Base-by-base conservation (phyloP, 2,797 vertebrate species). In the Chaetodon trifasciatus region DNA sequence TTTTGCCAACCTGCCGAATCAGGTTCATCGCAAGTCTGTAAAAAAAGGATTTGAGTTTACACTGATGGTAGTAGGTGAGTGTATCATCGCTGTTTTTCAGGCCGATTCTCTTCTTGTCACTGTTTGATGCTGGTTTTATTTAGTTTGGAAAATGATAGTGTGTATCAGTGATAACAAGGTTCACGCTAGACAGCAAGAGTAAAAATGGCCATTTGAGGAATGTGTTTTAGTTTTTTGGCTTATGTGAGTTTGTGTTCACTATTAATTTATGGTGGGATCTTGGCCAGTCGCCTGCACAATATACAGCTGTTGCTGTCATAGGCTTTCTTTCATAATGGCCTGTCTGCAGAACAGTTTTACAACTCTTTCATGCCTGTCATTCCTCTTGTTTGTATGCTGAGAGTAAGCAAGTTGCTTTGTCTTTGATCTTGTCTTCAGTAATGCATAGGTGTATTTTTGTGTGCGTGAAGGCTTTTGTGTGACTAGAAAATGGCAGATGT, bases 41-140 rank as follows among this genome's bases (percentile, higher is more conserved):
- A 99, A 99, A 86, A 99, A 99, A 74, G 98, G 98, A 12, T 99
- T 99, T 88, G 98, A 99, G 92, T 99, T 99, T 89, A 99, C 98
- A 3, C 95, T 99, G 7, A 99, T 99, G 98, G 98, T 99, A 42
- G 98, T 99, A 70, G 98, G 98, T 99, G 96, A 98, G 98, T 95
- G 58, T 24, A 4, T 65, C 23, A 11, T 23, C 24, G 3, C n/a
- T 53, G 9, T 55, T 67, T 58, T 12, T 46, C 19, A 47, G 17
- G 39, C 42, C 39, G 24, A 68, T 32, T 65, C 15, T 24, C 23
- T 32, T 60, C 5, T 52, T 37, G 5, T 53, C 28, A 28, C 68
- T 28, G 12, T 15, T 16, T n/a, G 1, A 23, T 0, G 0, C 40
- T 42, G 39, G 13, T 57, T 76, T 78, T 63, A 40, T 74, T 77